phyloP scores from a whole-genome alignment of 2,113 vertebrate species.

The Dicerorhinus sumatrensis region DNA sequence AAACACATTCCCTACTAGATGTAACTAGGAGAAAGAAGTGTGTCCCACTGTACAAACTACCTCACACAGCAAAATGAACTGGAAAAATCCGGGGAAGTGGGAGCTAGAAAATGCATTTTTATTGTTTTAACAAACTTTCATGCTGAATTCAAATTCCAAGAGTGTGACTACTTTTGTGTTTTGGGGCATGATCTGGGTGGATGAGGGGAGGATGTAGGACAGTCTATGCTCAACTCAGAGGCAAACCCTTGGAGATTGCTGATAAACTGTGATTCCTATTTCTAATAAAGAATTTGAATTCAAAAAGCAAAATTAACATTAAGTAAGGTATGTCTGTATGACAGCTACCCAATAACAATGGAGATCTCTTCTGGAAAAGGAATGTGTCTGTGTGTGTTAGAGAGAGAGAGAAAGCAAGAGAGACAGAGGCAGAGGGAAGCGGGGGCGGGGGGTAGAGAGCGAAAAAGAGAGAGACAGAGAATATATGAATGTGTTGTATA shows the following conservation, averaged over 20 bases:
- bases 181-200: neutral
- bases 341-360: neutral
- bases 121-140: neutral
- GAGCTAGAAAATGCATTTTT: conserved; percentile 25
- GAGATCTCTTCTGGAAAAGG: neutral
- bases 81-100: neutral
- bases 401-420: no score
- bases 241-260: neutral
- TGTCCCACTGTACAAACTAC: neutral
- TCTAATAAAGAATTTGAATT: neutral
- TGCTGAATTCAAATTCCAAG: neutral
- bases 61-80: neutral
- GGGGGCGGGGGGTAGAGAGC: neutral
- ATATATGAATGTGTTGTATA: neutral
- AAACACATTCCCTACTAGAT: neutral
- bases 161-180: neutral
- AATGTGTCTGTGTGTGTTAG: no score
- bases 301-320: conserved; percentile 32
- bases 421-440: no score
- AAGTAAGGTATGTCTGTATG: neutral
- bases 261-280: neutral
- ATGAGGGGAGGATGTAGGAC: neutral
- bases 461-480: no score
- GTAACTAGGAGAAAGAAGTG: neutral
- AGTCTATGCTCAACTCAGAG: neutral